Base-by-base conservation (phyloP, 2,888 invertebrate species). In the Cerastoderma edule region DNA sequence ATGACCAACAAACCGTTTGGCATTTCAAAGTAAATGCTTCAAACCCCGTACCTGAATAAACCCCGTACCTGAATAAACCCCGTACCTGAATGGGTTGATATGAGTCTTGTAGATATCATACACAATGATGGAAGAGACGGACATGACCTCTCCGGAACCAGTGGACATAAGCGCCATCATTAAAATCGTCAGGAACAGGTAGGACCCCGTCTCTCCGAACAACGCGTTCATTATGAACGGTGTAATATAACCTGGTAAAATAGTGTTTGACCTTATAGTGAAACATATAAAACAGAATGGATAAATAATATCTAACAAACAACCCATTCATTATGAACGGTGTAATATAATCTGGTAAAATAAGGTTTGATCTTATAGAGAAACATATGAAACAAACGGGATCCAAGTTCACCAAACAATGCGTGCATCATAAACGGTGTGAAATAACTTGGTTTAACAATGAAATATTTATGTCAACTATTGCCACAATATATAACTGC, bases 71-170 rank as follows among this genome's bases (percentile, higher is more conserved):
- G n/a, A n/a, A n/a, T n/a, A n/a, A n/a, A n/a, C n/a, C n/a, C 1
- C 30, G 13, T 72, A 86, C 86, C 83, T 83, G 73, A 70, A 88
- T 32, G 84, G 84, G n/a, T 75, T 80, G 10, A 84, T 75, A 53
- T 88, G 86, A 0, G 75, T 81, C 71, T 88, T 88, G 67, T 84
- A 86, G 22, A 88, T 78, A 65, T 88, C 84, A 54, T 84, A 84
- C 0, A 84, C 78, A 13, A 82, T 54, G 13, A 84, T 84, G 27
- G 84, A 84, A 1, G 82, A 84, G 8, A 88, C 80, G 2, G 88
- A 85, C 78, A 89, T 88, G 8, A 88, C 83, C 69, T 88, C 82
- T 8, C 84, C 84, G 16, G 84, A 84, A 16, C 84, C 84, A 1
- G 84, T 83, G 0, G 84, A 82, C 88, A 84, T 83, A 4, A 84